These are phyloP conservation scores for Chironomus tepperi DNA, from an alignment of 1,140 invertebrate genomes.

Conservation along the genomic window DNA sequence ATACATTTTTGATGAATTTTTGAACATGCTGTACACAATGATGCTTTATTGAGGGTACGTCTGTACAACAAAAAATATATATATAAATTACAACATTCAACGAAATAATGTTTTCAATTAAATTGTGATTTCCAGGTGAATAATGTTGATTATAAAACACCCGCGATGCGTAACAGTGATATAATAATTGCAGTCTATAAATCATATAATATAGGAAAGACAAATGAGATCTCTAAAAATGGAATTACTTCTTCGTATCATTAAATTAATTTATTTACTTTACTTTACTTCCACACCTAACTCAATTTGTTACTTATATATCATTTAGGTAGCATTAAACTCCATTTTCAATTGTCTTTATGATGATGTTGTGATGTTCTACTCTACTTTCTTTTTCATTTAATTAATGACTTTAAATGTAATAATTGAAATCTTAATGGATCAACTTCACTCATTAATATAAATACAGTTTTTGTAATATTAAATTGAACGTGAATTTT, in stretches of 20 bases:
- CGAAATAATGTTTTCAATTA: neutral
- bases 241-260: constrained; percentile 11
- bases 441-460: too few relatives aligned
- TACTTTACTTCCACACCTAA: neutral
- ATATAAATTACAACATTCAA: neutral
- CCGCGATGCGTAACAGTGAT: neutral
- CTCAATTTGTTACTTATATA: neutral
- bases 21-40: neutral
- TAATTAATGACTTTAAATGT: neutral
- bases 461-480: too few relatives aligned
- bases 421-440: neutral
- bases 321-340: neutral
- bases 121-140: constrained; percentile 10
- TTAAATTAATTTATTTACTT: neutral
- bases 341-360: too few relatives aligned
- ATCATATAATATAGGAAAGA: constrained; percentile 11
- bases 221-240: constrained; percentile 1
- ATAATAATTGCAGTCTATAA: constrained; percentile 16
- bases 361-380: too few relatives aligned
- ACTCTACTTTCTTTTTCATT: too few relatives aligned
- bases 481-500: too few relatives aligned
- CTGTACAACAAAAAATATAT: too few relatives aligned
- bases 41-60: too few relatives aligned
- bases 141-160: neutral
- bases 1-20: constrained; percentile 4